Base-by-base conservation (phyloP, 2,797 vertebrate genomes). In the Sebastes goodei region DNA sequence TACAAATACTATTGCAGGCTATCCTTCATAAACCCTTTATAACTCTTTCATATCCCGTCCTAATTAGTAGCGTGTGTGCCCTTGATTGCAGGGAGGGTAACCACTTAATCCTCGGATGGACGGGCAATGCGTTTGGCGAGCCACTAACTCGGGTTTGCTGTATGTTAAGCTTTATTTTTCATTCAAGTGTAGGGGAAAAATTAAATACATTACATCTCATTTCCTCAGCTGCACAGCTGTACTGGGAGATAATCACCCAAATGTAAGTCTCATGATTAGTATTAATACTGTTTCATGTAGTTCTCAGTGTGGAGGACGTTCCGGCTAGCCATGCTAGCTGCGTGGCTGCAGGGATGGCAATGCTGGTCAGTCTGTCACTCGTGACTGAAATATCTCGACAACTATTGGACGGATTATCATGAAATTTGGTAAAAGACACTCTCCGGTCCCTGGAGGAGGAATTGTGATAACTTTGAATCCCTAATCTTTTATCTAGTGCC, bases 191-290 rank as follows among this genome's bases (percentile, higher is more conserved):
- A 70, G 78, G n/a, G 70, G 59, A 85, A 88, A 89, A 88, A 93
- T 92, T 89, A 82, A 92, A 88, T 88, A 81, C 60, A 87, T 84
- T 86, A 74, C 55, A 89, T 92, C 81, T 93, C 68, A 86, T 91
- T 89, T 92, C 80, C 85, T 82, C 42, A 1, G 73, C 75, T 56
- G 73, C 61, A 76, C 83, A 89, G 82, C 88, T 93, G 83, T 52
- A 73, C 81, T 10, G 32, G 20, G 63, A 88, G 90, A 91, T 94
- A 91, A 92, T 88, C 84, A 80, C 82, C 87, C 79, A 84, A 73
- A 85, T 86, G 82, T 84, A 83, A 88, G 73, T 90, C 82, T 78
- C n/a, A 77, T 84, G 83, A 91, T 88, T 84, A 78, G 76, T 74
- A 79, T 87, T 86, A 86, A 76, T 84, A 57, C 76, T 59, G 62